Evolutionary conservation across 2,888 invertebrate genomes (phyloP), one percentile per base, ranked within the genome.

Genomic region (Habrosyne pyritoides): DNA sequence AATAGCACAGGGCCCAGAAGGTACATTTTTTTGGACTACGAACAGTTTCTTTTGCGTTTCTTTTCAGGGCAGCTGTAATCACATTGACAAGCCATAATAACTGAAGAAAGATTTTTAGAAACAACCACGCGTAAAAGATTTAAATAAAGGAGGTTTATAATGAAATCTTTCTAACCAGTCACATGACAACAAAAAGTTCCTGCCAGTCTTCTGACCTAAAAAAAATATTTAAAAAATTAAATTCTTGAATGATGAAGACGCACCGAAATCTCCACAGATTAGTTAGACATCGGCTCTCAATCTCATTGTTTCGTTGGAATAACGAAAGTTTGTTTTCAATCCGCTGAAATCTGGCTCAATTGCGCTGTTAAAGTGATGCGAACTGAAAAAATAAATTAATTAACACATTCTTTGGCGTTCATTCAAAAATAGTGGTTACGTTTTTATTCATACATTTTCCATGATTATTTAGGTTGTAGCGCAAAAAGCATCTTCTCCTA

Each of bases 381-480:
- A 24, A 30, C 10, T 50, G 21, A 28, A 18, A 50, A 28, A 50
- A 28, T 30, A 21, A 50, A 21, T 50, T 50, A 50, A 50, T 30
- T 18, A 50, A 50, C 50, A 24, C 14, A 30, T 50, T 28, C 50
- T 50, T 50, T 50, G 50, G 50, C 50, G 42, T 14, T n/a, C 42
- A 42, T 42, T 42, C 42, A 42, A 42, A 42, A 42, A 14, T n/a
- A 42, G 8, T 6, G 8, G 1, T 18, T 18, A 18, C 14, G 6
- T 3, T 36, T 36, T 36, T 33, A 33, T 33, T 33, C 33, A 33
- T 33, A n/a, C n/a, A n/a, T 18, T 42, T 42, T 42, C 14, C 42
- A 18, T 5, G 14, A n/a, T 36, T 42, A 5, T 42, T 42, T 42
- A 8, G 8, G 18, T 42, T 18, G 14, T 18, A 42, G 8, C 0